Conservation (phyloP, 2,113 vertebrate species). For the Nibea albiflora region DNA sequence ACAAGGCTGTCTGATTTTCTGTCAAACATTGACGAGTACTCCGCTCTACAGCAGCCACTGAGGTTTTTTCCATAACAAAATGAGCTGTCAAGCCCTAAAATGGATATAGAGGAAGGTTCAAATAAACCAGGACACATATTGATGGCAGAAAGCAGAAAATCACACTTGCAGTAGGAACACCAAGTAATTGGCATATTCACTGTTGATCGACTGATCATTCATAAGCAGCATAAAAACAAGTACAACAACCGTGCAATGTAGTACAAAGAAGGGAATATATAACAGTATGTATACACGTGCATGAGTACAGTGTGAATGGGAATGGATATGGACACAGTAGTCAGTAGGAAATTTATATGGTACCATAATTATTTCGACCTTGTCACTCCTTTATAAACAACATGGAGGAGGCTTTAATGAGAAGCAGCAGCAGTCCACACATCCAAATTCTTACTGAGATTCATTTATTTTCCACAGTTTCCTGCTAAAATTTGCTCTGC, state of each 20-base stretch:
- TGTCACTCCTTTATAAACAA: conserved; percentile 6
- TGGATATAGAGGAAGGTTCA: not conserved
- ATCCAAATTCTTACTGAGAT: not conserved
- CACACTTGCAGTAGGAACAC: not conserved
- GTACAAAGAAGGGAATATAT: too few species aligned
- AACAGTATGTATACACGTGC: not conserved
- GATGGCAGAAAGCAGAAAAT: not conserved
- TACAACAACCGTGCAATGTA: too few species aligned
- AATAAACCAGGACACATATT: not conserved
- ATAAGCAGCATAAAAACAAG: not conserved
- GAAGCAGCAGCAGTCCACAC: not conserved
- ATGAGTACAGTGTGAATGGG: not conserved
- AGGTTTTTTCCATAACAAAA: conserved; percentile 6
- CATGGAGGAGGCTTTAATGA: not conserved
- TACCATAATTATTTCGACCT: not conserved
- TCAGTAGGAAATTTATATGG: not conserved
- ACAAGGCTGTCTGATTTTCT: not conserved
- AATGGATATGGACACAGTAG: not conserved
- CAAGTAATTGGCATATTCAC: not conserved
- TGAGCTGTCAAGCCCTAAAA: not conserved
- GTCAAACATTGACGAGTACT: not conserved
- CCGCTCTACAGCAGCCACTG: not conserved
- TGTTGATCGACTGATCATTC: not conserved
- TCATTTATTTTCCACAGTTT: conserved; percentile 5
- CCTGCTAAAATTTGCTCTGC: not conserved